phyloP scores from a whole-genome alignment of 2,797 vertebrate genomes.

The Characodon lateralis region DNA sequence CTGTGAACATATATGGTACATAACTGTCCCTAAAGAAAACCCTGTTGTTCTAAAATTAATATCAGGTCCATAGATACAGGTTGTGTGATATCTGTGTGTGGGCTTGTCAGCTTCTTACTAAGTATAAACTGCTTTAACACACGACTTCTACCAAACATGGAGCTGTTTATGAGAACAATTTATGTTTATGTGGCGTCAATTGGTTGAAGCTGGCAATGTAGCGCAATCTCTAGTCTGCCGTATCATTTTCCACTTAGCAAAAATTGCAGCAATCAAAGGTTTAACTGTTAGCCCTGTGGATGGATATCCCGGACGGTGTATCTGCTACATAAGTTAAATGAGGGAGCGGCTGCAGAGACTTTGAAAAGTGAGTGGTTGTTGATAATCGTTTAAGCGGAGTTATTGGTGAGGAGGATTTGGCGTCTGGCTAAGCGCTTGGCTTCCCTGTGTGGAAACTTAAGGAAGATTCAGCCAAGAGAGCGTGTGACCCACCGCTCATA shows the following conservation, averaged over 20 bases:
- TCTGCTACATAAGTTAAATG: constrained; percentile 66
- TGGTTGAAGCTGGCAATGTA: constrained; percentile 54
- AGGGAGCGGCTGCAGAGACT: constrained; percentile 50
- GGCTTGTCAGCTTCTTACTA: constrained; percentile 41
- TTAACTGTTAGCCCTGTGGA: constrained; percentile 44
- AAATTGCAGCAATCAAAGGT: constrained; percentile 57
- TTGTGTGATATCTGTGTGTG: constrained; percentile 66
- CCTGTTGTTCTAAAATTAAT: constrained; percentile 27
- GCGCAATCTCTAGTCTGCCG: constrained; percentile 34
- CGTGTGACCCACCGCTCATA: constrained; percentile 80
- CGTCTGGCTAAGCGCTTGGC: constrained; percentile 76
- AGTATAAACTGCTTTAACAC: constrained; percentile 42
- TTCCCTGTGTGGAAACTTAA: constrained; percentile 80
- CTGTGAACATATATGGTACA: constrained; percentile 28
- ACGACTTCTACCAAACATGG: constrained; percentile 61
- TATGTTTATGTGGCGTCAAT: constrained; percentile 73
- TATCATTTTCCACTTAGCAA: constrained; percentile 69
- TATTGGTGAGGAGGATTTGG: constrained; percentile 72
- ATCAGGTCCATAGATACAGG: constrained; percentile 26
- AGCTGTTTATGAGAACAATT: constrained; percentile 76
- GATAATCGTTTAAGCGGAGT: constrained; percentile 74
- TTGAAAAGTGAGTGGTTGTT: constrained; percentile 63
- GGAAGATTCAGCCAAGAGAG: constrained; percentile 80
- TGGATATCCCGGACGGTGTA: constrained; percentile 46
- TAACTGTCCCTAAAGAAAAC: constrained; percentile 19